These are phyloP conservation scores for Enteromius thamalakanensis DNA, from an alignment of 2,797 vertebrate species.

Conservation along the genomic window DNA sequence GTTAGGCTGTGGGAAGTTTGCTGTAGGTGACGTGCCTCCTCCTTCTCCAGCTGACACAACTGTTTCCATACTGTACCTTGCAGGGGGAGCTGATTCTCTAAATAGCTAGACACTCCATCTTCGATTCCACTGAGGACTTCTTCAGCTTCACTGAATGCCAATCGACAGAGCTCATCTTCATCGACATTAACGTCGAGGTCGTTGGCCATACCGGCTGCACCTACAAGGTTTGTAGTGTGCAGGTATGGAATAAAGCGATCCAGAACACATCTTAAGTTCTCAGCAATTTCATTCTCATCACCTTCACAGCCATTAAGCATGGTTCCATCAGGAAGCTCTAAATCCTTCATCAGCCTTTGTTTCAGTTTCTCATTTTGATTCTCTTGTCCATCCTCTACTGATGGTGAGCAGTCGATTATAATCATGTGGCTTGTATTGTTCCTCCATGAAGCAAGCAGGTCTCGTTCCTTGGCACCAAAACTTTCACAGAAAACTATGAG, in stretches of 20 bases:
- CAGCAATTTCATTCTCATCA: conserved; percentile 66
- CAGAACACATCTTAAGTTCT: conserved; percentile 61
- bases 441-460: conserved; percentile 68
- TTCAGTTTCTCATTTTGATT: conserved; percentile 58
- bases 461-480: conserved; percentile 72
- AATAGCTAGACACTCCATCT: conserved; percentile 67
- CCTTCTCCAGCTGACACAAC: conserved; percentile 74
- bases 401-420: conserved; percentile 68
- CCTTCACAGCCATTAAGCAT: conserved; percentile 63
- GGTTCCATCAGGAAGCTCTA: conserved; percentile 62
- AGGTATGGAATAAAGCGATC: conserved; percentile 65
- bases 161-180: conserved; percentile 76
- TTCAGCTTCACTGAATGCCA: conserved; percentile 68
- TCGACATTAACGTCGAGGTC: conserved; percentile 75
- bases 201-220: conserved; percentile 67
- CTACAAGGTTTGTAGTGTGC: conserved; percentile 72
- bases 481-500: conserved; percentile 81
- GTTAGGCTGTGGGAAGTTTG: conserved; percentile 54
- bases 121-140: conserved; percentile 70
- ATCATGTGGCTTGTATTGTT: conserved; percentile 65
- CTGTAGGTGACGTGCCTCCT: conserved; percentile 68
- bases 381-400: conserved; percentile 50
- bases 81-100: conserved; percentile 74
- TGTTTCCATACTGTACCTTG: conserved; percentile 77
- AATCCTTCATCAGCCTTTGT: conserved; percentile 56